Evolutionary conservation across 1,140 invertebrate species (phyloP).

Genomic region (Uloborus diversus): DNA sequence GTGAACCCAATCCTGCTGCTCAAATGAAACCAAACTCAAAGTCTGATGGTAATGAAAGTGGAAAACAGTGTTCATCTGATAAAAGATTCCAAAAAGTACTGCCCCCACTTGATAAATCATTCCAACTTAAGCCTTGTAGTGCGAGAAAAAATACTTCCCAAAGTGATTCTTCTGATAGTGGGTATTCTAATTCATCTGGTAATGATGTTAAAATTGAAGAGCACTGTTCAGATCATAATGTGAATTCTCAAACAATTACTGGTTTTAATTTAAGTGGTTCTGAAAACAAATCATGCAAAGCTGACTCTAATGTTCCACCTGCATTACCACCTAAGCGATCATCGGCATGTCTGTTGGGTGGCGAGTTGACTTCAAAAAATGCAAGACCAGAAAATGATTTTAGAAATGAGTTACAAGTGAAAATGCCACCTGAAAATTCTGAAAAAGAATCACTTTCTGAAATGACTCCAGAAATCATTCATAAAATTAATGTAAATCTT

Average conservation of each 20-base stretch:
- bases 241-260: neutral
- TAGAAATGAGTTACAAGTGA: neutral
- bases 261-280: too few species aligned
- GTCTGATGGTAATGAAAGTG: slow-evolving; percentile 1
- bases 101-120: slow-evolving; percentile 34
- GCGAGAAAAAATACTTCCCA: neutral
- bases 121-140: slow-evolving; percentile 31
- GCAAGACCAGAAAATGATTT: neutral
- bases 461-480: neutral
- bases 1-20: neutral
- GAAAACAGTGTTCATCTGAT: slow-evolving; percentile 18
- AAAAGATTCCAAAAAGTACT: slow-evolving; percentile 46
- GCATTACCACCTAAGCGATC: slow-evolving; percentile 28
- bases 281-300: too few species aligned
- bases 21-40: neutral
- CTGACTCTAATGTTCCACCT: slow-evolving; percentile 6
- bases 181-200: too few species aligned
- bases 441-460: neutral
- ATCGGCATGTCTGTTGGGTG: too few species aligned
- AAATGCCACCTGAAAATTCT: neutral
- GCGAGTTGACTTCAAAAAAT: neutral
- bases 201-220: too few species aligned
- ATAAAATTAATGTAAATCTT: neutral
- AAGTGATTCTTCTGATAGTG: too few species aligned
- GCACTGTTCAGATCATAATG: neutral